Evolutionary conservation across 2,113 vertebrate species (phyloP), one percentile per base, ranked within the genome.

Genomic region (Sterna hirundo): DNA sequence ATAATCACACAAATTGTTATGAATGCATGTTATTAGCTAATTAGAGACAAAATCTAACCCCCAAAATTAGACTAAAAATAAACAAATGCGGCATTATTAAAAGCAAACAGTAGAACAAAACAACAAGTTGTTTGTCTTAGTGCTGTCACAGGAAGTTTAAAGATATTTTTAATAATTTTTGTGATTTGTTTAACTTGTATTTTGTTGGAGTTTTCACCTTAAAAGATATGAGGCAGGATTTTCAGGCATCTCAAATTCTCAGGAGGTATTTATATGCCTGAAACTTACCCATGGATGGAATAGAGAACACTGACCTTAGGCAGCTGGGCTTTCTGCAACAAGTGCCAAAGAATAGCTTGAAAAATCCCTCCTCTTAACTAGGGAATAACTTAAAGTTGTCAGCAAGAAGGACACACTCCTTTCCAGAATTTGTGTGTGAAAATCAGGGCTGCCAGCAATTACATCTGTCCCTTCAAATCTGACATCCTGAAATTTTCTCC

Each of bases 1-100:
- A 88, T 57, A 96, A 86, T 92, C 83, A 88, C 57, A 88, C 18
- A 93, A 80, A 91, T 83, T 78, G 55, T 96, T 93, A 93, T 57
- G 60, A 93, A 92, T 83, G 42, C 10, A 78, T 70, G 49, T 52
- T 86, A 88, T 96, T 88, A 95, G 47, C 7, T 88, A 92, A 83
- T 92, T 80, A 95, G n/a, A 80, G 52, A 82, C 93, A 90, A 83
- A 90, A 40, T 46, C 20, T 74, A 64, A 66, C 7, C 18, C 32
- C 47, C 22, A 0, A 77, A 86, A 88, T 93, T 71, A 83, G 46
- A 51, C 58, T 85, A 23, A 83, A 80, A 81, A 54, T 77, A 90
- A 87, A 78, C 46, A 82, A 95, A 81, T 51, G 44, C 71, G 20
- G 9, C 12, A 88, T 61, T 82, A 94, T 51, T 90, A 83, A 94